Evolutionary conservation across 23 tunicate species (phyloP), one percentile per base, ranked within the genome.

Genomic region (Styela clava): DNA sequence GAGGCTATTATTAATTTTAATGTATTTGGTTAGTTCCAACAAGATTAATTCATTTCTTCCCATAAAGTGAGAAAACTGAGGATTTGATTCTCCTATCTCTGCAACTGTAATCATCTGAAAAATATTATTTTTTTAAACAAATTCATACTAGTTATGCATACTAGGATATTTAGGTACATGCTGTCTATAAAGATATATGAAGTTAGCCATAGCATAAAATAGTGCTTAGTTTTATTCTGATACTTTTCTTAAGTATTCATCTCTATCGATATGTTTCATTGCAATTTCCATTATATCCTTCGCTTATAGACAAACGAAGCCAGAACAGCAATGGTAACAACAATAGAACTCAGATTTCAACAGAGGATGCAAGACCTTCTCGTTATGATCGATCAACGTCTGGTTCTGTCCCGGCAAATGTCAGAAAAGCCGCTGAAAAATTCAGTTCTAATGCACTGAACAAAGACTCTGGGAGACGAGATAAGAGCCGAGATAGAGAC

Each of bases 301-400:
- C n/a, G n/a, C n/a, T 73, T 73, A n/a, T 31, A 76, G 81, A 44
- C 0, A 76, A 44, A 52, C 64, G 33, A 16, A 67, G 31, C 16
- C 81, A 76, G 22, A 71, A 71, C 34, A 76, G 81, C 81, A 76
- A 76, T 52, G 65, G 65, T 27, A 76, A 76, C 64, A 76, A 76
- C 24, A 76, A 76, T 16, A 52, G 81, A 76, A 29, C 16, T 12
- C 65, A 37, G 16, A 16, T 67, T 22, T 0, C 71, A 29, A 67
- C 71, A 18, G 2, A 1, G 1, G 44, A 76, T 5, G 81, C 35
- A 19, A 28, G 16, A 33, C 24, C 77, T 3, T 20, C 77, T 21
- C 35, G 77, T 30, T 71, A 71, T 30, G 77, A 71, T 32, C 77
- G 77, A 22, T 28, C 77, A 16, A 5, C 77, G 5, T 71, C 77